Evolutionary conservation across 2,113 vertebrate species (phyloP), one percentile per base, ranked within the genome.

Genomic region (Trochalopteron elliotii): DNA sequence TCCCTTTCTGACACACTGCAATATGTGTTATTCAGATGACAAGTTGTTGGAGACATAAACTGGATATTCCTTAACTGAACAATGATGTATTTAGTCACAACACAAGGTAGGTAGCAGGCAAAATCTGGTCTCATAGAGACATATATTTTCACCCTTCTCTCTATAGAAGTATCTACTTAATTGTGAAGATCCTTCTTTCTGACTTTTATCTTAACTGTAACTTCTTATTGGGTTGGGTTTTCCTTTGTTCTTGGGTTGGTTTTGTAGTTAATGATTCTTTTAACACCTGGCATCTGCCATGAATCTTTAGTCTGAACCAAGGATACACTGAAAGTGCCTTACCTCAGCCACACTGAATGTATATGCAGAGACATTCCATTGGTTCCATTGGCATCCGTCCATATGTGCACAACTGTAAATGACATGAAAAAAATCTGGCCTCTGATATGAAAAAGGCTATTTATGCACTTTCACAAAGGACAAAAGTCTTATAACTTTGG

Each of bases 401-500:
- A 82, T 47, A 52, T 57, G 40, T 56, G 60, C 75, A 64, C 52
- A 60, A 95, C 95, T 94, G 87, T 72, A 92, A 95, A 94, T 50
- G 70, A 95, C 90, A 80, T 23, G 90, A 86, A 93, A 95, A 96
- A 93, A 92, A 93, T 87, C 83, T 89, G 94, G 64, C 83, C 83
- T 90, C 94, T 90, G 85, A 93, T 96, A 82, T 96, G 96, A 76
- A 92, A 97, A 96, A 92, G 91, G 90, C 96, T 94, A 94, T 96
- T 95, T 96, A 92, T 96, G 95, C 88, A 91, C 91, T 93, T 95
- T 95, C 93, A 95, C 88, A 97, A 97, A 98, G 97, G 97, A 98
- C 97, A 94, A 81, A 93, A 97, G 96, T 97, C 97, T 95, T 94
- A 64, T 94, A 98, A 98, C 96, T 98, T 98, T 97, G 96, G 97